Percentiles rank a stretch among this genome's conserved stretches.
These are phyloP conservation scores for Chaenodraco wilsoni DNA, from an alignment of 2,797 vertebrate species.

Conservation along the genomic window DNA sequence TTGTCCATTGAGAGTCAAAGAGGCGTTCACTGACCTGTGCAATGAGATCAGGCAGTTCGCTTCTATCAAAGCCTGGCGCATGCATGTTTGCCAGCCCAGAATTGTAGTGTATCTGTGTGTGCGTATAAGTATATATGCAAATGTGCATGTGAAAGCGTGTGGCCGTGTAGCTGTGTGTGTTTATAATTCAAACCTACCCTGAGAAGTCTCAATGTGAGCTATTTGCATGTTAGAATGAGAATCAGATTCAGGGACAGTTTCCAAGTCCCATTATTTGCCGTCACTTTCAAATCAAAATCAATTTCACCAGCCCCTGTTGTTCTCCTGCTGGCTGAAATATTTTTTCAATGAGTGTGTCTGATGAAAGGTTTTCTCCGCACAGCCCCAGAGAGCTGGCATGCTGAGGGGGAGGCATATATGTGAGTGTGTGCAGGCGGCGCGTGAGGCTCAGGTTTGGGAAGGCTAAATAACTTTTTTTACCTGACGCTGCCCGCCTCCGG, in stretches of 20 bases:
- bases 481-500: no score
- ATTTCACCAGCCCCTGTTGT: constrained; percentile 69
- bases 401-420: constrained; percentile 35
- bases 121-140: background rate
- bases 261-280: constrained; percentile 70
- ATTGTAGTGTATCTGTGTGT: background rate
- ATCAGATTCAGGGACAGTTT: constrained; percentile 67
- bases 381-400: constrained; percentile 47
- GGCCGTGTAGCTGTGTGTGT: constrained; percentile 21
- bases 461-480: no score
- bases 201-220: constrained; percentile 59
- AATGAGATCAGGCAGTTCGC: constrained; percentile 47
- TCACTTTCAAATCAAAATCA: constrained; percentile 80
- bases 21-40: constrained; percentile 63
- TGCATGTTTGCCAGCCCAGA: constrained; percentile 5
- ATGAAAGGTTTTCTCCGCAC: constrained; percentile 73
- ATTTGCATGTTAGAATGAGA: constrained; percentile 72
- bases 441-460: no score
- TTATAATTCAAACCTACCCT: constrained; percentile 52
- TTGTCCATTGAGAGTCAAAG: constrained; percentile 21
- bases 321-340: constrained; percentile 68
- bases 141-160: background rate
- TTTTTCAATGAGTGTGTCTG: constrained; percentile 67
- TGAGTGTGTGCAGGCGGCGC: background rate
- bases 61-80: constrained; percentile 35